Conservation (phyloP, 2,797 vertebrate genomes). For the Scolopax rusticola region DNA sequence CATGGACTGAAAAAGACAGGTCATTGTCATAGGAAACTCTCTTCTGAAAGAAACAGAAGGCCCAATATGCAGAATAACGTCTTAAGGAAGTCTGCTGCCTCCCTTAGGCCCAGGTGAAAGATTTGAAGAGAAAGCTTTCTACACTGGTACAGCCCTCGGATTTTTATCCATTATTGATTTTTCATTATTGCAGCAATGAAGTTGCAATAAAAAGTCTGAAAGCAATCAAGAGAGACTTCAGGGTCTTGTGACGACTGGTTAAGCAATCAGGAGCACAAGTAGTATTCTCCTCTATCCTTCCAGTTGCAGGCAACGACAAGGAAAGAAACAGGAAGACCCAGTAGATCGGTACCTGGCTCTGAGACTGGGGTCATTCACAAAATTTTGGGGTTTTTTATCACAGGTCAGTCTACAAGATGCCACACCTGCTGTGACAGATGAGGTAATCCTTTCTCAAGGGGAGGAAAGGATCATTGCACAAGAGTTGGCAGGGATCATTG, state of each 20-base stretch:
- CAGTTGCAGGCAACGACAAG: not conserved
- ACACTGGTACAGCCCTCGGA: fast-evolving
- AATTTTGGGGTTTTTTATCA: not conserved
- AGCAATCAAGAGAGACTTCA: not conserved
- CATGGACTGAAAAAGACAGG: not conserved
- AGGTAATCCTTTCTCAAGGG: not conserved
- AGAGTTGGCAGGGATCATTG: not conserved
- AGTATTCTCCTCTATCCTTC: not conserved
- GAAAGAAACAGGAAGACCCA: not conserved
- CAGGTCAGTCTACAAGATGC: not conserved
- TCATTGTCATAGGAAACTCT: not conserved
- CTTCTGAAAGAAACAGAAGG: not conserved
- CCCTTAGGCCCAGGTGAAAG: not conserved
- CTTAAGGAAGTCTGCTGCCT: not conserved
- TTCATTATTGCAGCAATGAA: not conserved
- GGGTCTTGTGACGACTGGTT: not conserved
- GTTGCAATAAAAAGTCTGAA: not conserved
- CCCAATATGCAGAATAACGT: not conserved
- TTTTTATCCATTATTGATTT: not conserved
- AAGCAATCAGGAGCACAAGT: not conserved
- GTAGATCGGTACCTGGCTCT: not conserved
- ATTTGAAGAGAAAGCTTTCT: not conserved
- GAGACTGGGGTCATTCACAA: not conserved
- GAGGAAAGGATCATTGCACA: not conserved
- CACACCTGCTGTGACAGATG: too few relatives aligned